Conservation (phyloP, 2,797 vertebrate genomes). For the Xiphorhynchus erythropygius region DNA sequence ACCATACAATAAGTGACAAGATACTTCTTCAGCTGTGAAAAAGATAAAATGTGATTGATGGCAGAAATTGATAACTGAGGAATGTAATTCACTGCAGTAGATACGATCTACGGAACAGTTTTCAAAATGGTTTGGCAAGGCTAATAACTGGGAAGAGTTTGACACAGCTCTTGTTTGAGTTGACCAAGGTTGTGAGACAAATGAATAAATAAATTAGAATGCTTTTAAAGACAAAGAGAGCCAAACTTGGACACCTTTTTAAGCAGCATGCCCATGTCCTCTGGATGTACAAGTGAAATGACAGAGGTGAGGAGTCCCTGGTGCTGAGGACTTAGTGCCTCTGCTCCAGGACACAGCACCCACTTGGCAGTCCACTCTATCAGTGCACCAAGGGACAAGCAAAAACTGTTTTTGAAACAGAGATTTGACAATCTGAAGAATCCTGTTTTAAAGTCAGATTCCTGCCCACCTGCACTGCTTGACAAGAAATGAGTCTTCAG, state of each 20-base stretch:
- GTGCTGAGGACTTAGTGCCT: not conserved
- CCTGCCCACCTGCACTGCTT: not conserved
- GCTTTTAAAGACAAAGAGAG: not conserved
- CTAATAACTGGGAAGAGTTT: not conserved
- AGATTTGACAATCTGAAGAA: not conserved
- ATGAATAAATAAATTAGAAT: not conserved
- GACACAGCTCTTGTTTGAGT: not conserved
- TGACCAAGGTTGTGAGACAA: not conserved
- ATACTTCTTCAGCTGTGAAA: slow-evolving; percentile 29
- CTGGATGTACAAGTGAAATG: not conserved
- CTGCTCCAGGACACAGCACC: not conserved
- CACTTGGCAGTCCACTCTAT: not conserved
- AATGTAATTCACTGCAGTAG: slow-evolving; percentile 23
- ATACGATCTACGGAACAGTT: not conserved
- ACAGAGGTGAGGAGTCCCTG: fast-evolving
- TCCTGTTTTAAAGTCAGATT: not conserved
- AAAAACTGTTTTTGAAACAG: not conserved
- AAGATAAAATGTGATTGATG: slow-evolving; percentile 63
- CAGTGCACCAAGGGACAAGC: not conserved
- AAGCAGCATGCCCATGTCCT: not conserved
- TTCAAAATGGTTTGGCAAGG: slow-evolving; percentile 4
- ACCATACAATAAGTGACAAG: slow-evolving; percentile 47
- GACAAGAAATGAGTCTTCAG: not conserved
- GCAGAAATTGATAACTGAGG: slow-evolving; percentile 59
- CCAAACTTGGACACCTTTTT: not conserved